These are phyloP conservation scores for Lanius ludovicianus DNA, from an alignment of 2,113 vertebrate species.

Conservation along the genomic window DNA sequence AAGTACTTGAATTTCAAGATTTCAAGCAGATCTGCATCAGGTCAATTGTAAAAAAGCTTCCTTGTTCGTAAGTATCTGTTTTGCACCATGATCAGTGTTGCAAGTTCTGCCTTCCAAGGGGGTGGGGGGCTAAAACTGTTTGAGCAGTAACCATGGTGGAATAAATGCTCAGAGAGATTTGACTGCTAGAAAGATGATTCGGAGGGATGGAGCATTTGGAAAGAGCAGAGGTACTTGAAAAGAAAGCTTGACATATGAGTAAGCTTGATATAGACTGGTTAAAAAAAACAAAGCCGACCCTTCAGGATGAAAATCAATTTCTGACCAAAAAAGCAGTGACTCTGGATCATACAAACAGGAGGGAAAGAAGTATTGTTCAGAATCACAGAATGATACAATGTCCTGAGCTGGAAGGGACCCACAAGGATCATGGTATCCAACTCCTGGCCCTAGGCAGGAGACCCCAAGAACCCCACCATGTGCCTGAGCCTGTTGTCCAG, in stretches of 20 bases:
- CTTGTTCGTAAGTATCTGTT: not conserved
- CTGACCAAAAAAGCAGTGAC: not conserved
- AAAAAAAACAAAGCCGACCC: not conserved
- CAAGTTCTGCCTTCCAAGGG: not conserved
- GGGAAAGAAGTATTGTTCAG: not conserved
- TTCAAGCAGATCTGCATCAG: not conserved
- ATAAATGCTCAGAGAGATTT: not conserved
- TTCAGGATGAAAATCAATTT: not conserved
- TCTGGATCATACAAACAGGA: not conserved
- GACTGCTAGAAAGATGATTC: not conserved
- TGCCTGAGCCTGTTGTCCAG: not conserved
- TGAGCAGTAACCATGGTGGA: not conserved
- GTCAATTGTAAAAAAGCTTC: not conserved
- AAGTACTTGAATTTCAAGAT: not conserved
- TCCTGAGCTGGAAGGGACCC: not conserved
- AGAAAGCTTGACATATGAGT: not conserved
- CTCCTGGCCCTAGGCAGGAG: not conserved
- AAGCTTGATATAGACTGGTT: not conserved
- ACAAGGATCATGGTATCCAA: rapidly evolving
- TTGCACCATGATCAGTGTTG: not conserved
- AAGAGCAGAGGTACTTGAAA: not conserved
- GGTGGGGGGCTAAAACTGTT: not conserved
- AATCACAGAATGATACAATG: not conserved
- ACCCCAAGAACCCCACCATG: not conserved
- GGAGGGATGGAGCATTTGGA: not conserved